A percentile compares a stretch with the other conserved stretches of the same genome.
These are phyloP conservation scores for Ornithoptera priamus DNA, from an alignment of 2,888 invertebrate species.

Conservation along the genomic window DNA sequence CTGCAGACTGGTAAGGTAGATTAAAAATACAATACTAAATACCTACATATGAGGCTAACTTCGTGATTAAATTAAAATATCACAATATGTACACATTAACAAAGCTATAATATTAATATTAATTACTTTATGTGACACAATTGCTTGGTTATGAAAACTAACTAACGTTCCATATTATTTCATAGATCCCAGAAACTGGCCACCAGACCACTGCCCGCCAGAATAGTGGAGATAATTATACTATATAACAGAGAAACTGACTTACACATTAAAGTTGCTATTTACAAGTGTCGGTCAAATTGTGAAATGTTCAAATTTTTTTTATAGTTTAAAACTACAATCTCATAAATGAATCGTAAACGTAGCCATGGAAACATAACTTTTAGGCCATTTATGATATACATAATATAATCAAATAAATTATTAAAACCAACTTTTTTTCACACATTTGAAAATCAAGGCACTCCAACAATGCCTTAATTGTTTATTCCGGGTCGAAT, in stretches of 20 bases:
- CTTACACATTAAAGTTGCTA: conserved; percentile 19
- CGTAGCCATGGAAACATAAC: conserved; percentile 44
- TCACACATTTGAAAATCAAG: conserved; percentile 49
- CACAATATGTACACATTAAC: conserved; percentile 77
- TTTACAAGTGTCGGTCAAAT: conserved; percentile 24
- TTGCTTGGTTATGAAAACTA: conserved; percentile 30
- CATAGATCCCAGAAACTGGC: conserved; percentile 47
- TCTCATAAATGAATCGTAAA: conserved; percentile 38
- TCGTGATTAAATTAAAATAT: conserved; percentile 77
- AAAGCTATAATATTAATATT: conserved; percentile 68
- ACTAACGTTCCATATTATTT: conserved; percentile 45
- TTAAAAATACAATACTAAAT: conserved; percentile 51
- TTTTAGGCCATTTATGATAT: conserved; percentile 42
- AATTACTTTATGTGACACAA: conserved; percentile 37
- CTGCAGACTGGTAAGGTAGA: conserved; percentile 56
- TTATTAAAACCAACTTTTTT: conserved; percentile 41
- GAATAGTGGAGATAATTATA: conserved; percentile 37
- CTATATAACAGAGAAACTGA: conserved; percentile 28
- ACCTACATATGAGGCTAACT: conserved; percentile 68
- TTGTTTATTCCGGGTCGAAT: conserved; percentile 43
- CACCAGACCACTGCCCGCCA: conserved; percentile 35
- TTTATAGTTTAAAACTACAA: conserved; percentile 33
- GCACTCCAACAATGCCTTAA: conserved; percentile 54
- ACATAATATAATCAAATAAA: conserved; percentile 61
- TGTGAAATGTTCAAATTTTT: conserved; percentile 26